Evolutionary conservation across 2,113 vertebrate species (phyloP).

Genomic region (Ptychochromis oligacanthus): DNA sequence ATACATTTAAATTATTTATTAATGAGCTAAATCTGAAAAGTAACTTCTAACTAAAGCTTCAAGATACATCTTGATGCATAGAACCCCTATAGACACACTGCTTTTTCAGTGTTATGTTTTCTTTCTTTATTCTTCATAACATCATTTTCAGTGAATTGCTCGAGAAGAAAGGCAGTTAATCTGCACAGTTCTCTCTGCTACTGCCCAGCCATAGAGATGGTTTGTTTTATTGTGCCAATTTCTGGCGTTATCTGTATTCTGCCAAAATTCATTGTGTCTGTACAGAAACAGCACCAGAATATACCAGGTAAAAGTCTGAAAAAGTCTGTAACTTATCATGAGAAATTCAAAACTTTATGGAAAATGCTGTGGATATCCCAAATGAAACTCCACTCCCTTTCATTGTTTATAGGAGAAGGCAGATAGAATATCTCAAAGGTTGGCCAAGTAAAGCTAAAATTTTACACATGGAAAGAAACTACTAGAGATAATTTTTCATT

Average conservation of each 20-base stretch:
- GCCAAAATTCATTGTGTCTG: too few relatives aligned
- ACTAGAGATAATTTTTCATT: neutral
- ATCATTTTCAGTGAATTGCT: neutral
- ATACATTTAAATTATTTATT: neutral
- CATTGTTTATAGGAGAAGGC: neutral
- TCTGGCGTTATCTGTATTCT: too few relatives aligned
- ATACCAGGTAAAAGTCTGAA: neutral
- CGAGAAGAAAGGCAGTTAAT: neutral
- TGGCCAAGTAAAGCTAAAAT: neutral
- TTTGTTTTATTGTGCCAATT: neutral
- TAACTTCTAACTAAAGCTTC: neutral
- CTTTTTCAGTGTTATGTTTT: neutral
- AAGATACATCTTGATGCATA: neutral
- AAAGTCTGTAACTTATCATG: neutral
- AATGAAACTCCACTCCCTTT: neutral
- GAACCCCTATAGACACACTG: neutral
- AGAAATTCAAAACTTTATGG: neutral
- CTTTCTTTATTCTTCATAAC: neutral
- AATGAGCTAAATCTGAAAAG: neutral
- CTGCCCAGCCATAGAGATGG: neutral
- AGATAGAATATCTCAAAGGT: neutral
- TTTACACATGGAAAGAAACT: neutral
- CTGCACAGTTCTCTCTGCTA: neutral
- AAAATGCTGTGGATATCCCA: neutral
- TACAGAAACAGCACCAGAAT: neutral